Base-by-base conservation (phyloP, 2,888 invertebrate genomes). In the Esperia sulphurella region DNA sequence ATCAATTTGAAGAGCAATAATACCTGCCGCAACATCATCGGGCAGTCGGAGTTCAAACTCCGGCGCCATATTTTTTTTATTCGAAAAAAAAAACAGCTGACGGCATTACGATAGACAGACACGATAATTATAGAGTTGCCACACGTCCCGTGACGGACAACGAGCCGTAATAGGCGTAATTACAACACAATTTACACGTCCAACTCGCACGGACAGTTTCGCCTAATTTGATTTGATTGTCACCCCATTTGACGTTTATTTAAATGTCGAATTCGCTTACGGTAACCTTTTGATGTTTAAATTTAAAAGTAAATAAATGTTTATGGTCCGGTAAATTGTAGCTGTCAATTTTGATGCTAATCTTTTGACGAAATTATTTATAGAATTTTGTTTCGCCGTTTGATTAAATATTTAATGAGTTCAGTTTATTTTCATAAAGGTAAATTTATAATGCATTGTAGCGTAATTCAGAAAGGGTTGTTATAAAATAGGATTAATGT, bases 221-320 rank as follows among this genome's bases (percentile, higher is more conserved):
- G 63, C 68, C 75, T 82, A 81, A 83, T 84, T 81, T 74, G 74
- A 81, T 82, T 79, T 78, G 73, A 79, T 83, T 79, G 82, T 81
- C 83, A 74, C 74, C 69, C 73, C 67, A 69, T 78, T 76, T 68
- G 74, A 68, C 69, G 73, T 75, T 75, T 75, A 78, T 78, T 74
- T 74, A 68, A 77, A 79, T 75, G 68, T 68, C 58, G 61, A 68
- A 68, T 70, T 59, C 59, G 54, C 52, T 50, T 48, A 2, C 33
- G 28, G 41, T 46, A 35, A 38, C 29, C 42, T 42, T 41, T 46
- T 47, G 37, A 38, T 47, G 37, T 46, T 41, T 14, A 10, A 41
- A 46, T 21, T 21, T 21, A 21, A 21, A 21, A 21, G 21, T 21
- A 21, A 21, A 21, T 21, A 21, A 21, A 21, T 21, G 21, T 21